Evolutionary conservation across 2,113 vertebrate genomes (phyloP), one percentile per base, ranked within the genome.

Genomic region (Trogon surrucura): DNA sequence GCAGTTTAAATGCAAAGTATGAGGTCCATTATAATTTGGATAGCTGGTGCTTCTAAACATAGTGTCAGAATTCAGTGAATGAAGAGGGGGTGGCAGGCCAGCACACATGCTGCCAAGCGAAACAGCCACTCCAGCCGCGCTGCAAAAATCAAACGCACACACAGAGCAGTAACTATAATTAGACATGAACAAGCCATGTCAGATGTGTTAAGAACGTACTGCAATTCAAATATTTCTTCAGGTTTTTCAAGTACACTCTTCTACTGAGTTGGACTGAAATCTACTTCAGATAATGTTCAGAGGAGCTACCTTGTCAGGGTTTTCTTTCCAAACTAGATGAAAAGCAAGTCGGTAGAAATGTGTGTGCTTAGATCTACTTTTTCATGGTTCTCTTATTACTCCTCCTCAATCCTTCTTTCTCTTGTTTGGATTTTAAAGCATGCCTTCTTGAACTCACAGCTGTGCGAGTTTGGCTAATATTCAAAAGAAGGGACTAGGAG

Each of bases 1-100:
- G 61, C 66, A 69, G 78, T 56, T 85, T 47, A 75, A 60, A 14
- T 65, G 86, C 65, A 60, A 74, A 67, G 51, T 84, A 77, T 34
- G 94, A 86, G 32, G 53, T 64, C 73, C 13, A 4, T 84, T 32
- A 64, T 34, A 16, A 78, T 84, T 81, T 89, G 84, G 69, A 34
- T 86, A 6, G 72, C 41, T 85, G 61, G 44, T 75, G 81, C 53
- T 94, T 88, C 94, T 75, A 92, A 95, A 96, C 16, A 85, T 72
- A 90, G 92, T 51, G 54, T n/a, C 75, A 92, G 91, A 73, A 92
- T 88, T 32, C 58, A 47, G 77, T 56, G 88, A 87, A 48, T 38
- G 89, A 32, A 3, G 89, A 83, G 19, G 60, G 61, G 84, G 64
- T 48, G 87, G 51, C 60, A 64, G 92, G 70, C 83, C 92, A 83